Percentiles rank a stretch among this genome's conserved stretches.
Conservation (phyloP, 53 echinoderm and acorn worm species). For the Zoroaster sp. region DNA sequence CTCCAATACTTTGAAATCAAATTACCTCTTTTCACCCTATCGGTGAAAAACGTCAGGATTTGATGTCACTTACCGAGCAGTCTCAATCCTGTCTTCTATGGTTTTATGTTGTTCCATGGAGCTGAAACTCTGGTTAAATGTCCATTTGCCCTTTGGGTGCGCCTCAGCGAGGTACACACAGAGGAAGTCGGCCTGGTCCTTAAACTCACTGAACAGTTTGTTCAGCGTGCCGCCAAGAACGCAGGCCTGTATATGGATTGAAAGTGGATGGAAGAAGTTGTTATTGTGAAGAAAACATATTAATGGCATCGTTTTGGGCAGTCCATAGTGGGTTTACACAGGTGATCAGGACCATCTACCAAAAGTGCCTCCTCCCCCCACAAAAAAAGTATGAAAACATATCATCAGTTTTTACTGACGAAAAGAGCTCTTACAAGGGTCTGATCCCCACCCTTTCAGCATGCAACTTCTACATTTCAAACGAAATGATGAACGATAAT, state of each 20-base stretch:
- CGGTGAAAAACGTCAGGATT: not conserved
- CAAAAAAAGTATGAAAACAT: no score
- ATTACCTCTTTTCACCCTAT: not conserved
- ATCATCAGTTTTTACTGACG: no score
- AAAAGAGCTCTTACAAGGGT: no score
- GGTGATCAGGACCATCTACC: no score
- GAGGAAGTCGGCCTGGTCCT: constrained; percentile 74
- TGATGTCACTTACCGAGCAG: constrained; percentile 55
- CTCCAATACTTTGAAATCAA: not conserved
- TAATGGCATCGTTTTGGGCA: no score
- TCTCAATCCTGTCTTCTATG: constrained; percentile 56
- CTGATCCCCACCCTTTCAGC: no score
- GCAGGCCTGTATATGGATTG: constrained; percentile 50
- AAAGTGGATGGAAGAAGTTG: not conserved
- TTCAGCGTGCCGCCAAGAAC: constrained; percentile 73
- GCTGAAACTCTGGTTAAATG: constrained; percentile 34
- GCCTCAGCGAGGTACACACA: constrained; percentile 82
- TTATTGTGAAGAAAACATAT: not conserved
- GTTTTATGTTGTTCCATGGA: constrained; percentile 50
- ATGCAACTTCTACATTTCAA: no score
- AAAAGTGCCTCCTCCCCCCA: no score
- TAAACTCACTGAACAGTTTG: constrained; percentile 62
- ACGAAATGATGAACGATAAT: no score
- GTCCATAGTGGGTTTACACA: no score
- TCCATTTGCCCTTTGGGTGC: constrained; percentile 57